Base-by-base conservation (phyloP, 1,140 invertebrate genomes). In the Drosophila mayri region DNA sequence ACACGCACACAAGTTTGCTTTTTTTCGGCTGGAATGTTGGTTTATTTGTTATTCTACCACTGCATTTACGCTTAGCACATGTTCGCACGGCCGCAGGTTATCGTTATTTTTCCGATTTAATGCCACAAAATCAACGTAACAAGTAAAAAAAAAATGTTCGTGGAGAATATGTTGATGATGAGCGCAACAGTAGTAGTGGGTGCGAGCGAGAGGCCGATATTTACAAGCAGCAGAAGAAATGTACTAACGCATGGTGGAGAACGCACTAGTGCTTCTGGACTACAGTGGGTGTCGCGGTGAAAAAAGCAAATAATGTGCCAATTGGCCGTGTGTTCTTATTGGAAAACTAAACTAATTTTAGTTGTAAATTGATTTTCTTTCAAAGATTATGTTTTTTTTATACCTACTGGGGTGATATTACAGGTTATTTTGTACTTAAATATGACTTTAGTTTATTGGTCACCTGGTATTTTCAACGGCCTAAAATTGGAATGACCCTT, bases 111-210 rank as follows among this genome's bases (percentile, higher is more conserved):
- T 46, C n/a, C 68, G n/a, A 72, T 41, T 73, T 72, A 72, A 73
- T 47, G 54, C 67, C 70, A 73, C 70, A 72, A 73, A 72, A 72
- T 72, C 70, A 72, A 73, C 70, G 70, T 73, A 72, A 73, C 70
- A 73, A 73, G 70, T 72, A 72, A 73, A 72, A 84, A 68, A 66
- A 84, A 84, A 84, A 76, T 67, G 81, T 82, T 84, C 81, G 78
- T 77, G 49, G 66, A 85, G 67, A 73, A 72, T 60, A 81, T 83
- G 81, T 77, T 85, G 82, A 83, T 79, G 79, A 87, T 83, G 84
- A 88, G 84, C 71, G 83, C 84, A 87, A 88, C 79, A 88, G 76
- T 83, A 79, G 67, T 87, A 77, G 84, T 65, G 61, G 59, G 82
- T 83, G 71, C 63, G 76, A 88, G 84, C 63, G 79, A 88, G 84